A percentile compares a stretch with the other conserved stretches of the same genome.
phyloP scores from a whole-genome alignment of 2,797 vertebrate genomes.

The Tangara arthus region DNA sequence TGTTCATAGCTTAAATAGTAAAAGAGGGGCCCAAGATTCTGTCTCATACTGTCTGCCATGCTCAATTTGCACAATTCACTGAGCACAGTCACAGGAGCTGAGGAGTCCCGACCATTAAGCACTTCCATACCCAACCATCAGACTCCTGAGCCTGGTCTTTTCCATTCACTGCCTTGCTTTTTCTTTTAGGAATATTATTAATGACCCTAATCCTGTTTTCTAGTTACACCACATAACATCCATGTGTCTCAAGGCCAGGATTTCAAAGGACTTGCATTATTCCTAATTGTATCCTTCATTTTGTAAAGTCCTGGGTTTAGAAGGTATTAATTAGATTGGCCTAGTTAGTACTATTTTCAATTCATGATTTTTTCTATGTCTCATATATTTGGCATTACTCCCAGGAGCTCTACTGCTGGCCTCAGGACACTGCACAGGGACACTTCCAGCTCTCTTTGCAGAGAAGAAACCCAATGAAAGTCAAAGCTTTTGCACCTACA shows the following conservation, averaged over 20 bases:
- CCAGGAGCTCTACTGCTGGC: not conserved
- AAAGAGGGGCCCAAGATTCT: not conserved
- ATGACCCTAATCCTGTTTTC: not conserved
- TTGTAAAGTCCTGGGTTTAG: conserved; percentile 13
- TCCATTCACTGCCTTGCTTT: not conserved
- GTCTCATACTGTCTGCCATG: not conserved
- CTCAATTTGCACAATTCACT: not conserved
- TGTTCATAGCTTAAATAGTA: not conserved
- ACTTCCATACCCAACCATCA: not conserved
- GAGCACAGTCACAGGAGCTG: not conserved
- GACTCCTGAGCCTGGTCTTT: not conserved
- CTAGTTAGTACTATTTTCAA: conserved; percentile 13
- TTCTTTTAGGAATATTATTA: not conserved
- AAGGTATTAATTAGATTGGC: conserved; percentile 32
- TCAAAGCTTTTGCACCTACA: not conserved
- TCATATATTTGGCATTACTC: conserved; percentile 4
- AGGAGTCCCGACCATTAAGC: not conserved
- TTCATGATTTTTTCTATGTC: not conserved
- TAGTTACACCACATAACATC: not conserved
- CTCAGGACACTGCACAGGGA: not conserved
- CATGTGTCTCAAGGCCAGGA: not conserved
- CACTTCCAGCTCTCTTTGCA: not conserved
- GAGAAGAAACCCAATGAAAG: not conserved
- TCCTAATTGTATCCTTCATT: not conserved
- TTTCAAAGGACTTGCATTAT: not conserved